Percentiles rank a stretch among this genome's conserved stretches.
Conservation (phyloP, 2,113 vertebrate genomes). For the Lynx canadensis region DNA sequence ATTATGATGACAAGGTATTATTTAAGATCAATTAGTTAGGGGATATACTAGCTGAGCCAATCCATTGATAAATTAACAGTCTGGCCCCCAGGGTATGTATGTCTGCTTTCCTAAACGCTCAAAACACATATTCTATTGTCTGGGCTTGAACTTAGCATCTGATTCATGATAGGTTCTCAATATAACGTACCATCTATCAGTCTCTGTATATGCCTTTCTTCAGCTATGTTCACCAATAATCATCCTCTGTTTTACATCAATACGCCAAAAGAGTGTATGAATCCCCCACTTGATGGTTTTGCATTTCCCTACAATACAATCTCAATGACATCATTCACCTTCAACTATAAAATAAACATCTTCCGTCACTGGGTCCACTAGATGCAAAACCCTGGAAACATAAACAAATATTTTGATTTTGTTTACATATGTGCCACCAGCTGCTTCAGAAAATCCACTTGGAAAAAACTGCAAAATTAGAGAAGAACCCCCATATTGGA, state of each 20-base stretch:
- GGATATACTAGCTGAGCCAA: neutral
- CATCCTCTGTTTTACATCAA: neutral
- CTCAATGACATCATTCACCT: conserved; percentile 38
- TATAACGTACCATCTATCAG: neutral
- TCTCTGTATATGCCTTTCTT: neutral
- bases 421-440: conserved; percentile 38
- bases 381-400: conserved; percentile 53
- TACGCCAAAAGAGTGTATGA: neutral
- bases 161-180: neutral
- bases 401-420: conserved; percentile 73
- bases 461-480: conserved; percentile 19
- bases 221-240: neutral
- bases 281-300: conserved; percentile 12
- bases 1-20: neutral
- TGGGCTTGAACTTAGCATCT: neutral
- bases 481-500: conserved; percentile 30
- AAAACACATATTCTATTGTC: neutral
- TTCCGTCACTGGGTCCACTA: conserved; percentile 18
- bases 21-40: neutral
- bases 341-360: conserved; percentile 61
- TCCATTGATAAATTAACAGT: neutral
- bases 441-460: conserved; percentile 47
- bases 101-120: neutral
- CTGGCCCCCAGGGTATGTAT: neutral
- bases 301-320: conserved; percentile 15